These are phyloP conservation scores for Esox masquinongy DNA, from an alignment of 2,797 vertebrate genomes.

Conservation along the genomic window DNA sequence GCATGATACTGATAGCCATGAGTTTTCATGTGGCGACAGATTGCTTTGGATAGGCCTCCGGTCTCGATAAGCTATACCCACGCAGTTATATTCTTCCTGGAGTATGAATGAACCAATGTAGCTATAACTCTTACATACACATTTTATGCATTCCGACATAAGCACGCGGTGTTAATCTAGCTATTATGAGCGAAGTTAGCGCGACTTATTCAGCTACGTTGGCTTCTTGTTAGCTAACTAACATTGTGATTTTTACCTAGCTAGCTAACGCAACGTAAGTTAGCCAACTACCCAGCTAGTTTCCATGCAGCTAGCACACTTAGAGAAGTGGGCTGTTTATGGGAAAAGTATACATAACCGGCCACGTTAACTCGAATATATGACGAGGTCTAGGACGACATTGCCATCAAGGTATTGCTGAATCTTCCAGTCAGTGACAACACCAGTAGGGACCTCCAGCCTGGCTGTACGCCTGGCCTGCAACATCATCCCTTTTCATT, in stretches of 20 bases:
- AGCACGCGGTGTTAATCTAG: background rate
- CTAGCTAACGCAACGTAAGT: background rate
- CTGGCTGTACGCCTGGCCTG: conserved; percentile 17
- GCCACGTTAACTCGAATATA: background rate
- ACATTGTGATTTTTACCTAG: background rate
- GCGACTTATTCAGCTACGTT: background rate
- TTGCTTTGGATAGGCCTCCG: conserved; percentile 7
- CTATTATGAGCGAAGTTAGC: background rate
- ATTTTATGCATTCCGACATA: background rate
- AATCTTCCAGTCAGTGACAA: background rate
- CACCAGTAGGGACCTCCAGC: background rate
- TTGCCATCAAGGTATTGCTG: conserved; percentile 1
- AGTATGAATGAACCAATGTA: background rate
- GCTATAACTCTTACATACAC: background rate
- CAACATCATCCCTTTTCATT: conserved; percentile 47
- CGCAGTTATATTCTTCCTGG: background rate
- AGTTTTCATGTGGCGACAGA: conserved; percentile 15
- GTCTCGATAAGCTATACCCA: background rate
- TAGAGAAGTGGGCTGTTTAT: too few relatives aligned
- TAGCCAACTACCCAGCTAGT: background rate
- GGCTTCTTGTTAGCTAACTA: background rate
- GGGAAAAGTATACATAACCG: too few relatives aligned
- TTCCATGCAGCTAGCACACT: background rate
- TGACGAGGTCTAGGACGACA: background rate
- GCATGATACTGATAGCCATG: conserved; percentile 1